Conservation (phyloP, 2,113 vertebrate genomes). For the Lynx canadensis region DNA sequence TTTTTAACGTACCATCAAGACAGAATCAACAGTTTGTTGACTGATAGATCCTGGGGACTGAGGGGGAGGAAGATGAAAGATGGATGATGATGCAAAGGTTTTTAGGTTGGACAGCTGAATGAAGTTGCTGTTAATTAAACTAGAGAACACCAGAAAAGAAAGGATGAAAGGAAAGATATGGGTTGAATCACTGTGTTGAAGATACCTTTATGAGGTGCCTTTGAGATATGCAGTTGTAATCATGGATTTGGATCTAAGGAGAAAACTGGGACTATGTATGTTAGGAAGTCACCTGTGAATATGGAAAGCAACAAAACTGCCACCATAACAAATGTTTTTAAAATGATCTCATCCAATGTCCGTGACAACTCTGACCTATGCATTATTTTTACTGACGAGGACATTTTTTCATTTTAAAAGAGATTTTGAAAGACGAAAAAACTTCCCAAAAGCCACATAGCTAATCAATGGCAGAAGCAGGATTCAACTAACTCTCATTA, state of each 20-base stretch:
- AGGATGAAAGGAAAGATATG: conserved; percentile 12
- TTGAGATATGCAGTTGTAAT: background rate
- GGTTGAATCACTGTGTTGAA: background rate
- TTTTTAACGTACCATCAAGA: background rate
- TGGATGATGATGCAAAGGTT: background rate
- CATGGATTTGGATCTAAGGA: background rate
- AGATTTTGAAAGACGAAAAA: conserved; percentile 20
- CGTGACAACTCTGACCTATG: background rate
- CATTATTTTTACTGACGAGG: conserved; percentile 37
- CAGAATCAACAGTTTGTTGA: background rate
- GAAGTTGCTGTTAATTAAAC: conserved; percentile 44
- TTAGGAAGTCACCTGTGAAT: conserved; percentile 43
- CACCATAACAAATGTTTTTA: conserved; percentile 26
- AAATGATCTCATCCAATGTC: conserved; percentile 2
- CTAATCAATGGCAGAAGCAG: background rate
- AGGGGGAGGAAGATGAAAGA: background rate
- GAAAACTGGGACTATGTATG: background rate
- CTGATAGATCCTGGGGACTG: background rate
- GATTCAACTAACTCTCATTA: conserved; percentile 11
- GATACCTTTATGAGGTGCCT: background rate
- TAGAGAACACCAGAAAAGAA: conserved; percentile 9
- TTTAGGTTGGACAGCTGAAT: background rate
- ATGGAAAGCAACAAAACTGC: conserved; percentile 30
- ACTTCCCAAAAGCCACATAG: conserved; percentile 1
- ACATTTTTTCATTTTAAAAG: background rate